Percentiles rank a stretch among this genome's conserved stretches.
Evolutionary conservation across 37 sponge, comb jelly and placozoan genomes (phyloP).

Genomic region (Geodia barretti): DNA sequence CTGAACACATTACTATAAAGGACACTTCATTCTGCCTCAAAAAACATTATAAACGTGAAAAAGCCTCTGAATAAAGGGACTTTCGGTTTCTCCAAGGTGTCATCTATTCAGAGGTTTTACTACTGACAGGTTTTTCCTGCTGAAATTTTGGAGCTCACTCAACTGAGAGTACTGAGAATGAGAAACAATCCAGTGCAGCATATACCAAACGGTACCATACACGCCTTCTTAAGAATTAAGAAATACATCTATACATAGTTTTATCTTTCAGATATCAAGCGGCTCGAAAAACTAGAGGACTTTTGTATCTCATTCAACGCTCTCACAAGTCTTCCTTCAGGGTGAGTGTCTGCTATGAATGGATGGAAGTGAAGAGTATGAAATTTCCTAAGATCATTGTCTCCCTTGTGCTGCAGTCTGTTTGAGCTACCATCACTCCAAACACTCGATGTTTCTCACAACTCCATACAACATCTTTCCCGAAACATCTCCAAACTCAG

Average conservation of each 20-base stretch:
- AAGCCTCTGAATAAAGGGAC: no score
- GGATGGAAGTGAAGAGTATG: not conserved
- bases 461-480: constrained; percentile 63
- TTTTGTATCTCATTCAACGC: constrained; percentile 79
- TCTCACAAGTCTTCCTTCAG: constrained; percentile 69
- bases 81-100: no score
- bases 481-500: constrained; percentile 63
- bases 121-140: constrained; percentile 72
- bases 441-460: constrained; percentile 79
- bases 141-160: constrained; percentile 52
- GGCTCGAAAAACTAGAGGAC: constrained; percentile 52
- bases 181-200: constrained; percentile 90
- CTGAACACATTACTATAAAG: no score
- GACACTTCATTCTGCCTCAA: no score
- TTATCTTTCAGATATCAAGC: constrained; percentile 43
- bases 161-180: constrained; percentile 67
- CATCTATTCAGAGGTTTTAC: not conserved
- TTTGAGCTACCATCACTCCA: constrained; percentile 54
- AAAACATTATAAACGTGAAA: no score
- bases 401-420: constrained; percentile 36
- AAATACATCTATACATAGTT: not conserved
- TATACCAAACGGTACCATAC: constrained; percentile 70
- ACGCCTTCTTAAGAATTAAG: not conserved
- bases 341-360: constrained; percentile 43
- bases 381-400: not conserved